phyloP scores from a whole-genome alignment of 2,113 vertebrate genomes.

The Irena cyanogastra region DNA sequence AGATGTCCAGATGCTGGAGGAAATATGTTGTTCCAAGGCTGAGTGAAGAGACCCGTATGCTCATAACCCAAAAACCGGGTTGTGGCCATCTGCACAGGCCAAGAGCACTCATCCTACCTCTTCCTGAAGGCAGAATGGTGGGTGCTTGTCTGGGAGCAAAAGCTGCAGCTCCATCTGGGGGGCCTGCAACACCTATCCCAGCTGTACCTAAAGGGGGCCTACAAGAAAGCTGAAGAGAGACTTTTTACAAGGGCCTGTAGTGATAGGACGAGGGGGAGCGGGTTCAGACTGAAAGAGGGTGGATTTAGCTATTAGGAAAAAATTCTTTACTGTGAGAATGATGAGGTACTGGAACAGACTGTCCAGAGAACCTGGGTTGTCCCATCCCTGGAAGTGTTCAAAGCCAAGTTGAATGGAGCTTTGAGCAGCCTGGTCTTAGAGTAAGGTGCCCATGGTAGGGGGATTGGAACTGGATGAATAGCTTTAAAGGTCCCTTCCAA shows the following conservation, averaged over 20 bases:
- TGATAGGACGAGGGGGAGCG: neutral
- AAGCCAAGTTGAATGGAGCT: neutral
- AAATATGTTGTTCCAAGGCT: neutral
- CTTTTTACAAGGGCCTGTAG: neutral
- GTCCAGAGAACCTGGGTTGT: neutral
- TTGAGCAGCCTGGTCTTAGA: neutral
- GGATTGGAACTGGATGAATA: neutral
- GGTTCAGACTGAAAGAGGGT: neutral
- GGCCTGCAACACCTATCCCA: neutral
- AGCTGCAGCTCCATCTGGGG: neutral
- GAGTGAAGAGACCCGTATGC: neutral
- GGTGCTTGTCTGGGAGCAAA: neutral
- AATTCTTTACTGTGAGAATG: neutral
- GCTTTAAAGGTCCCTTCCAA: neutral
- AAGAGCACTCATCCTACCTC: neutral
- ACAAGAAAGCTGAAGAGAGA: neutral
- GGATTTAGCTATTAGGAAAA: neutral
- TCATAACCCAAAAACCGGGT: neutral
- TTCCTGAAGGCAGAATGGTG: neutral
- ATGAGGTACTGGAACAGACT: neutral
- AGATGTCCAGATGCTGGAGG: neutral
- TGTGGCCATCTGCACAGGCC: neutral
- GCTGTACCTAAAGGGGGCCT: fast-evolving
- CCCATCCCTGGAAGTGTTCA: neutral
- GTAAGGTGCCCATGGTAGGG: neutral